phyloP scores from a whole-genome alignment of 2,888 invertebrate species.

The Drosophila seclusa region DNA sequence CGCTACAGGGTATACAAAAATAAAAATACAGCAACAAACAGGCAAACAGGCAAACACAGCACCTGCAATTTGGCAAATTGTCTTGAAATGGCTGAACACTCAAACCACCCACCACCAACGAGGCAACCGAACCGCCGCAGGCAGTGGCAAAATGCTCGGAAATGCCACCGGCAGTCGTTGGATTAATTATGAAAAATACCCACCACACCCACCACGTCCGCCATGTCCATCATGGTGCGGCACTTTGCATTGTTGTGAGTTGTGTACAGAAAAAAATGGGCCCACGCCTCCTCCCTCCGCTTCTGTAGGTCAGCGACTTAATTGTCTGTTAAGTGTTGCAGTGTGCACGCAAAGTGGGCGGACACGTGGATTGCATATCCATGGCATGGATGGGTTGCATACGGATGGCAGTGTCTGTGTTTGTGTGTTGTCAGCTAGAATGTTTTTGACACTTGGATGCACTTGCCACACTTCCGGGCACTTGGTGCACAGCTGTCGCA shows the following conservation, averaged over 20 bases:
- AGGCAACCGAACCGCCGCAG: conserved; percentile 35
- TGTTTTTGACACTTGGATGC: conserved; percentile 60
- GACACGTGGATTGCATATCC: background rate
- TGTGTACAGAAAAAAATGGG: conserved; percentile 37
- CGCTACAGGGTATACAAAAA: conserved; percentile 8
- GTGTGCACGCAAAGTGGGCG: conserved; percentile 53
- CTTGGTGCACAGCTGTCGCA: conserved; percentile 16
- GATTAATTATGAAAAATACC: conserved; percentile 77
- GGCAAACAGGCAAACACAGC: conserved; percentile 18
- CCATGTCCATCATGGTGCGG: background rate
- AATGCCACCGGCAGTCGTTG: conserved; percentile 75
- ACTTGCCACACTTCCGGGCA: conserved; percentile 61
- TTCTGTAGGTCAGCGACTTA: conserved; percentile 71
- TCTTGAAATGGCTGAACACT: conserved; percentile 67
- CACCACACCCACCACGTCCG: conserved; percentile 17
- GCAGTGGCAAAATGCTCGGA: conserved; percentile 66
- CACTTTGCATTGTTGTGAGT: conserved; percentile 47
- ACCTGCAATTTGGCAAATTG: conserved; percentile 73
- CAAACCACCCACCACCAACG: background rate
- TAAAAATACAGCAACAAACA: conserved; percentile 12
- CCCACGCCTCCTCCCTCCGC: conserved; percentile 5
- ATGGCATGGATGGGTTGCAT: conserved; percentile 1
- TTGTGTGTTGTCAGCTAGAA: conserved; percentile 40
- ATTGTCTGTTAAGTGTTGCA: conserved; percentile 79
- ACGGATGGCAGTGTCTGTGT: background rate